Percentiles rank a stretch among this genome's conserved stretches.
Conservation (phyloP, 2,797 vertebrate genomes). For the Rhinichthys osculus region DNA sequence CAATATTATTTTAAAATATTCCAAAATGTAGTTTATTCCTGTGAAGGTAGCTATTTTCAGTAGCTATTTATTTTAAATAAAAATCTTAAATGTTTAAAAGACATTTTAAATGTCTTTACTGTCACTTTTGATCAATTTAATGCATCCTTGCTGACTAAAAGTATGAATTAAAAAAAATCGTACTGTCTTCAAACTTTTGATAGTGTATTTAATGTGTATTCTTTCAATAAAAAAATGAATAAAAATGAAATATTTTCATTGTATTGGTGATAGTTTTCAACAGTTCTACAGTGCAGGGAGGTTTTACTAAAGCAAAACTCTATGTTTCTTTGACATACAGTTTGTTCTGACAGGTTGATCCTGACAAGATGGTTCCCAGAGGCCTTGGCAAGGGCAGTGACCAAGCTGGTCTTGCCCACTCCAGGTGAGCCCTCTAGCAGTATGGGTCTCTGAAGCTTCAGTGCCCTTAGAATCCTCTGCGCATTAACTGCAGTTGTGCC, state of each 20-base stretch:
- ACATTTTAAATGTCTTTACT: not conserved
- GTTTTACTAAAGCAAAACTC: not conserved
- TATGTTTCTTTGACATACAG: constrained; percentile 75
- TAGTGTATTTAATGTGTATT: not conserved
- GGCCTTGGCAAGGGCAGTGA: constrained; percentile 91
- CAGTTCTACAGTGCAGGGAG: not conserved
- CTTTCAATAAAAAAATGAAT: not conserved
- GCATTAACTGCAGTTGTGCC: constrained; percentile 94
- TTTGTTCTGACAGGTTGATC: constrained; percentile 98
- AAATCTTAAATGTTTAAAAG: not conserved
- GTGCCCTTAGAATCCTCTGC: constrained; percentile 88
- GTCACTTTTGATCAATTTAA: not conserved
- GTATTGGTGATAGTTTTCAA: not conserved
- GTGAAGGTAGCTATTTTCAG: not conserved
- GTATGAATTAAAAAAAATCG: not conserved
- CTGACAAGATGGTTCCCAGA: constrained; percentile 92
- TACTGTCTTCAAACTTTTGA: not conserved
- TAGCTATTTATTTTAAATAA: not conserved
- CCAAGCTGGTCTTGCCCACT: constrained; percentile 97
- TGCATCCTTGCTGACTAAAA: not conserved
- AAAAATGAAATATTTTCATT: not conserved
- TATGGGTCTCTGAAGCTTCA: constrained; percentile 91
- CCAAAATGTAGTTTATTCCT: not conserved
- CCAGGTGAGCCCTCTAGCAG: constrained; percentile 96
- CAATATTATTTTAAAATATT: not conserved